Percentiles rank a stretch among this genome's conserved stretches.
Conservation (phyloP, 1,140 invertebrate genomes). For the Dolichoris vasculosae region DNA sequence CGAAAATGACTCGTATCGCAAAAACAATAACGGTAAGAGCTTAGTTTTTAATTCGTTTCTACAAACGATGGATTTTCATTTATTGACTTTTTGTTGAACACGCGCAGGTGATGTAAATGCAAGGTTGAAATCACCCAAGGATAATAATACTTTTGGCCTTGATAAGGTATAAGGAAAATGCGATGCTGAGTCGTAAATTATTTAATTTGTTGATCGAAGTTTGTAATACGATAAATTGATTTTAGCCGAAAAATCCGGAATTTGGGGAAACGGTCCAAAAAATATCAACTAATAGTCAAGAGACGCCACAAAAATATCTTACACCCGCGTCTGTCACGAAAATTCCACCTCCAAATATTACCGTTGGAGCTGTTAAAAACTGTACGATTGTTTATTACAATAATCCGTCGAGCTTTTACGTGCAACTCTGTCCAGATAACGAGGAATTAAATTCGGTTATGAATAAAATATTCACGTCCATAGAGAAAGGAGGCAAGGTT, state of each 20-base stretch:
- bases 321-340: background rate
- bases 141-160: background rate
- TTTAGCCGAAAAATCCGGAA: background rate
- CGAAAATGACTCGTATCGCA: background rate
- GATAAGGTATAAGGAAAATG: background rate
- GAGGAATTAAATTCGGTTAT: conserved; percentile 68
- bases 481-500: conserved; percentile 59
- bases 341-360: conserved; percentile 60
- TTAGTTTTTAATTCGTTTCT: background rate
- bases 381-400: conserved; percentile 64
- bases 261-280: background rate
- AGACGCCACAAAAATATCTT: background rate
- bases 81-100: background rate
- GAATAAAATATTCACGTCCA: conserved; percentile 64
- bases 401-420: conserved; percentile 72
- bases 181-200: background rate
- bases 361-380: conserved; percentile 58
- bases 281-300: background rate
- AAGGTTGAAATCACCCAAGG: background rate
- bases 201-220: background rate
- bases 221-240: background rate
- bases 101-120: background rate
- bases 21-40: conserved; percentile 19
- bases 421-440: conserved; percentile 69
- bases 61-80: background rate